Conservation (phyloP, 2,888 invertebrate genomes). For the Phengaris arion region DNA sequence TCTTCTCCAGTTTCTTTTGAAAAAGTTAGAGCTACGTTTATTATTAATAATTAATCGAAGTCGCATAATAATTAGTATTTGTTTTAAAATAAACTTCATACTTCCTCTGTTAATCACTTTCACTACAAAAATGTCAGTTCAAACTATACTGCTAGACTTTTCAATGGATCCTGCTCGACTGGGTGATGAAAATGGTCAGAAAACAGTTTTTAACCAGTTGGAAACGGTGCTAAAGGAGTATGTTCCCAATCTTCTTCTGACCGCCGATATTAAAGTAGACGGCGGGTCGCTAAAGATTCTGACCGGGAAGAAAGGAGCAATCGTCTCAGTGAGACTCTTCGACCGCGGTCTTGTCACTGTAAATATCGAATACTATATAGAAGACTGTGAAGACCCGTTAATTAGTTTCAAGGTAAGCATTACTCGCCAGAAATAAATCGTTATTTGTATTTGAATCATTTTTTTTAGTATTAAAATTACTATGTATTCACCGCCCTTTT, state of each 20-base stretch:
- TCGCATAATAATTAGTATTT: neutral
- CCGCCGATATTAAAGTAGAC: conserved; percentile 83
- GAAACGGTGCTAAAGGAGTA: conserved; percentile 85
- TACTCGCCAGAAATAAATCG: conserved; percentile 39
- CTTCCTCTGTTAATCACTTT: neutral
- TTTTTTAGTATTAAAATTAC: neutral
- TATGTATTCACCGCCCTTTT: neutral
- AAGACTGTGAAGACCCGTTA: conserved; percentile 85
- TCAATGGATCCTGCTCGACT: conserved; percentile 85
- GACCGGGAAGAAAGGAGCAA: conserved; percentile 84
- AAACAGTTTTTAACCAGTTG: conserved; percentile 82
- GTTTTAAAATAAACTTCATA: neutral
- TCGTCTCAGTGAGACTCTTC: conserved; percentile 86
- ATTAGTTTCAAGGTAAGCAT: conserved; percentile 86
- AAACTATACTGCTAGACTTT: conserved; percentile 89
- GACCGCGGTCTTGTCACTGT: conserved; percentile 87
- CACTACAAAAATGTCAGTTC: conserved; percentile 82
- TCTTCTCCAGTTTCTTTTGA: too few relatives aligned
- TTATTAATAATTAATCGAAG: neutral
- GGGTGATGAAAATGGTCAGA: conserved; percentile 82
- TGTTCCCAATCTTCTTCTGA: conserved; percentile 84
- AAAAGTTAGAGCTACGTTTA: too few relatives aligned
- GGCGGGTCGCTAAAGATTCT: conserved; percentile 85
- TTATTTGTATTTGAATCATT: neutral
- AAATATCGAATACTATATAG: conserved; percentile 90